Evolutionary conservation across 37 sponge, comb jelly and placozoan genomes (phyloP).

Genomic region (Lycopodina hypogea): DNA sequence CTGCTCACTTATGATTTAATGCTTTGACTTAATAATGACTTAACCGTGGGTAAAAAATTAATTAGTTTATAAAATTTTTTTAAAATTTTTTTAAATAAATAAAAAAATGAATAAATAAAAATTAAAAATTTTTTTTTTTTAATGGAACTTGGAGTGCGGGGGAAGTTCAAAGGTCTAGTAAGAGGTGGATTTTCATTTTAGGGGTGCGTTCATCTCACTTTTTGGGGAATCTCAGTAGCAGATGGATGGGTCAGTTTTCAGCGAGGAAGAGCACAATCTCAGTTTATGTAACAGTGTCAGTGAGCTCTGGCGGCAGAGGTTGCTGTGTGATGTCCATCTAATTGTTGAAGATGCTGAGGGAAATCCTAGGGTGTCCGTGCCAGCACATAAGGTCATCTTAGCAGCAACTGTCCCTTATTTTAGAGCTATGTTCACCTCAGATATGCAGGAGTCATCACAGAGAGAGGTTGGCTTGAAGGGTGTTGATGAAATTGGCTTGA

Average conservation of each 20-base stretch:
- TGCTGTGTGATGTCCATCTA: conserved; percentile 81
- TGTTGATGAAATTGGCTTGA: conserved; percentile 51
- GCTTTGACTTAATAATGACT: too few relatives aligned
- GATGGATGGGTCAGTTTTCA: conserved; percentile 24
- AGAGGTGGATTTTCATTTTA: too few relatives aligned
- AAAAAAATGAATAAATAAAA: too few relatives aligned
- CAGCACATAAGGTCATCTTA: conserved; percentile 72
- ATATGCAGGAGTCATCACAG: conserved; percentile 40
- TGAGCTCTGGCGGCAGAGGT: conserved; percentile 57
- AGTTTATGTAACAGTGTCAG: conserved; percentile 36
- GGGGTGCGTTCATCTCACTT: too few relatives aligned
- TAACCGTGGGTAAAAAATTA: too few relatives aligned
- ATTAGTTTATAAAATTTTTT: too few relatives aligned
- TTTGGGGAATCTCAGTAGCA: too few relatives aligned
- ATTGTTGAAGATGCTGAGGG: conserved; percentile 33
- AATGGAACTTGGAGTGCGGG: too few relatives aligned
- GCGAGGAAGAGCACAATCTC: conserved; percentile 32
- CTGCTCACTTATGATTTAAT: too few relatives aligned
- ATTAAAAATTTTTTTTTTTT: too few relatives aligned
- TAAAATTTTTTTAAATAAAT: too few relatives aligned
- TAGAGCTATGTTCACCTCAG: conserved; percentile 75
- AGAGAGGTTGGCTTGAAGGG: conserved; percentile 52
- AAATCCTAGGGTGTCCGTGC: conserved; percentile 32
- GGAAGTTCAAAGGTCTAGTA: too few relatives aligned
- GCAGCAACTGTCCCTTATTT: conserved; percentile 83